Base-by-base conservation (phyloP, 1,140 invertebrate genomes). In the Aplysia californica region DNA sequence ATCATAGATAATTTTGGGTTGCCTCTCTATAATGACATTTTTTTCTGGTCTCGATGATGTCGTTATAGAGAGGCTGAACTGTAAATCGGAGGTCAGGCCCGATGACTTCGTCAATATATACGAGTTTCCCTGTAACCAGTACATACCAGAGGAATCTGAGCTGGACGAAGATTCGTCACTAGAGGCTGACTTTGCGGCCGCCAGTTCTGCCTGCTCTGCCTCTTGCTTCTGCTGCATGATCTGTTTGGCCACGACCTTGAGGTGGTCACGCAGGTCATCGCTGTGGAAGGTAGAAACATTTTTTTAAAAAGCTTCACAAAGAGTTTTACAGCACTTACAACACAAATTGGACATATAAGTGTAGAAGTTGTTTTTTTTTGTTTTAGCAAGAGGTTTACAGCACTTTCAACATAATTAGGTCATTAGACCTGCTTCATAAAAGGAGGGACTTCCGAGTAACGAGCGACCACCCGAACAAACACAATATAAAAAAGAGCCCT, bases 181-280 rank as follows among this genome's bases (percentile, higher is more conserved):
- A 21, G 71, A 38, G 29, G 59, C 41, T n/a, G 58, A 44, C 10
- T 21, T 35, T 3, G 31, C 75, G 29, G 31, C 41, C 20, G 1
- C 70, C 58, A 44, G 56, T 71, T 71, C 44, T 55, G 5, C 70
- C 77, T 72, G 68, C 72, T 61, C 65, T 67, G 58, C 72, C 73
- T 80, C 73, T 72, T 86, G 78, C 64, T 86, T 82, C 69, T 85
- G 79, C 39, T 81, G 78, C 76, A 80, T 80, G 29, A 82, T 66
- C 76, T 83, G 88, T 90, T 96, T 96, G 1, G 95, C 94, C 82
- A 94, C 92, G 83, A 92, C 93, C 87, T 97, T 97, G 44, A 98
- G 90, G 91, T 97, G 96, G 85, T 97, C 96, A 73, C 97, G 90
- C 21, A 98, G 90, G 84, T 97, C 96, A 91, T 98, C 96, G 0